phyloP scores from a whole-genome alignment of 2,113 vertebrate species.

The Anser cygnoides region DNA sequence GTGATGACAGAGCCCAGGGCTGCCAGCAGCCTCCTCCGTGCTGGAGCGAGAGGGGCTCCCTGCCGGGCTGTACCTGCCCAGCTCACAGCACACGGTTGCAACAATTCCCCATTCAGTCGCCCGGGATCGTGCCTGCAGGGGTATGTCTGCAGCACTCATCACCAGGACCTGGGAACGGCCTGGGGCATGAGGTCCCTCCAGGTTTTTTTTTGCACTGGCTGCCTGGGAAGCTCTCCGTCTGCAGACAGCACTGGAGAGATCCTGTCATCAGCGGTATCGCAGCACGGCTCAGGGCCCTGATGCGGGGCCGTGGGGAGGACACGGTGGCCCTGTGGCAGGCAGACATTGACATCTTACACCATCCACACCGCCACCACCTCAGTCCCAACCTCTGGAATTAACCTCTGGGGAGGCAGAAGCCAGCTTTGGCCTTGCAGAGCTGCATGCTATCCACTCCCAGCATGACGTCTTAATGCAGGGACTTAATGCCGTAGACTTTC shows the following conservation, averaged over 20 bases:
- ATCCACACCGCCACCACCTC: neutral
- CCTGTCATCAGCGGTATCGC: neutral
- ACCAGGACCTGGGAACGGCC: conserved; percentile 21
- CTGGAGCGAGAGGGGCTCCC: neutral
- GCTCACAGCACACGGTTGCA: rapidly evolving
- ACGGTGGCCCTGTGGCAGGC: too few relatives aligned
- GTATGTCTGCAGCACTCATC: neutral
- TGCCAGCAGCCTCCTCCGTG: rapidly evolving
- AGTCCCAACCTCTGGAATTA: neutral
- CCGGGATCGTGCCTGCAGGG: neutral
- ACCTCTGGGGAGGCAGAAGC: neutral
- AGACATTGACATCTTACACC: neutral
- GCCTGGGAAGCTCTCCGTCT: neutral
- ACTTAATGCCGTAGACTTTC: neutral
- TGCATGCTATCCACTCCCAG: neutral
- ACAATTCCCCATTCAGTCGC: neutral
- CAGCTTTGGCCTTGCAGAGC: neutral
- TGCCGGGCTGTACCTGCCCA: neutral
- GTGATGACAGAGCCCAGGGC: rapidly evolving
- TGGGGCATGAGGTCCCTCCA: neutral
- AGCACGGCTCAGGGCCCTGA: rapidly evolving
- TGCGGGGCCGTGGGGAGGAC: neutral
- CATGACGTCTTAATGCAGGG: neutral
- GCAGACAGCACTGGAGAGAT: neutral
- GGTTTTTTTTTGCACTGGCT: neutral